Base-by-base conservation (phyloP, 2,797 vertebrate species). In the Loriculus beryllinus region DNA sequence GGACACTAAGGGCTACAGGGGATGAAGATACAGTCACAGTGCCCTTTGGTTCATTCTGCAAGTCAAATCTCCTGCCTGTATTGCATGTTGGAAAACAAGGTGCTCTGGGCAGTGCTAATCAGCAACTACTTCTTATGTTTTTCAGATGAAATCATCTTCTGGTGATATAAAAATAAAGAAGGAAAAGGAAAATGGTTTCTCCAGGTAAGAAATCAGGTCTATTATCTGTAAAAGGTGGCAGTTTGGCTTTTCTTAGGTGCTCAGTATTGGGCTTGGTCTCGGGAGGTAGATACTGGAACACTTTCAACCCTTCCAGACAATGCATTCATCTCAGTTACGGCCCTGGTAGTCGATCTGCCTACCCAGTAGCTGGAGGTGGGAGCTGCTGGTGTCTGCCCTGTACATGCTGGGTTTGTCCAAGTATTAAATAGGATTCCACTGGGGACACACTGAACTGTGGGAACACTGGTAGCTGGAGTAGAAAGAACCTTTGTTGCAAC, bases 141-240 rank as follows among this genome's bases (percentile, higher is more conserved):
- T 98, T 96, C 96, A 99, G 99, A 95, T 97, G 76, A 98, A 98
- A 94, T 97, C 92, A 20, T 98, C 97, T 69, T 96, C 98, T 82
- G 97, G 96, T 74, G 98, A 98, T 91, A 98, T 97, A 47, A 99
- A 98, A 98, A 97, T 98, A 88, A 99, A 99, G 97, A 99, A 98
- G 89, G 98, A 99, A 96, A 99, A 99, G 86, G 99, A 99, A 98
- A 99, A 99, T 97, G 99, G 99, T 71, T 99, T 98, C 95, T 98
- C 98, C 67, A 99, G 99, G 99, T 99, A 98, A 97, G 97, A 68
- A 47, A 31, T 35, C 4, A 3, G 19, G 25, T 76, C 25, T 51
- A 2, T 33, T 31, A 54, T 65, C 33, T 78, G 21, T 14, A 74
- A 75, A 48, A 86, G 78, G 22, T 20, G 72, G 9, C 31, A 68